Evolutionary conservation across 2,888 invertebrate genomes (phyloP).

Genomic region (Lepetodrilus schrolli): DNA sequence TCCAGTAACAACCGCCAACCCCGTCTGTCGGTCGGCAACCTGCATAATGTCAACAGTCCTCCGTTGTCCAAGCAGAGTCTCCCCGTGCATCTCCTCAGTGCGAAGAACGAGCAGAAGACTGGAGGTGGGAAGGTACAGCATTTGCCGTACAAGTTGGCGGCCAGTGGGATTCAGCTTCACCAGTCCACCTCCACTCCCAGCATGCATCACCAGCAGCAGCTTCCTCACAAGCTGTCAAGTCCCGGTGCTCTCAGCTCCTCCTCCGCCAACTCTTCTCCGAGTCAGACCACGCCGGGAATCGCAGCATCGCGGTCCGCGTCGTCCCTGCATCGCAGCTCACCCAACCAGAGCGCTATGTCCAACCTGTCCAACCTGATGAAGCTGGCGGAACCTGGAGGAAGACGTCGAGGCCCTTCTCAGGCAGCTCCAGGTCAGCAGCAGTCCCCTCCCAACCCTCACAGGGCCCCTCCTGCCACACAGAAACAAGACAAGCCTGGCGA

Average conservation of each 20-base stretch:
- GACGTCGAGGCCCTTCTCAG: constrained; percentile 20
- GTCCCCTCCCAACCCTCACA: neutral
- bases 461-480: neutral
- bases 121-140: constrained; percentile 86
- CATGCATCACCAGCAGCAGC: neutral
- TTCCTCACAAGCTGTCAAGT: constrained; percentile 24
- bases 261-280: constrained; percentile 18
- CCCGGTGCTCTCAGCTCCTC: constrained; percentile 27
- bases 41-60: constrained; percentile 29
- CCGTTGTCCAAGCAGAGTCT: constrained; percentile 71
- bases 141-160: constrained; percentile 85
- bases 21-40: constrained; percentile 39
- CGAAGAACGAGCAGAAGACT: constrained; percentile 86
- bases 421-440: constrained; percentile 20
- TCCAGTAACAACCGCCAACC: constrained; percentile 31
- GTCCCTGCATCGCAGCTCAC: constrained; percentile 39
- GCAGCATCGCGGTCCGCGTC: constrained; percentile 33
- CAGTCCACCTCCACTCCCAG: constrained; percentile 22
- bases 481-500: constrained; percentile 37
- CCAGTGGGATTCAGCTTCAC: neutral
- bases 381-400: constrained; percentile 56
- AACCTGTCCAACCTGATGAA: constrained; percentile 57
- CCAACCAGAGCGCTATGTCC: constrained; percentile 41
- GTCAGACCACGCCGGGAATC: constrained; percentile 35
- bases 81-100: constrained; percentile 85